Evolutionary conservation across 2,888 invertebrate species (phyloP).

Genomic region (Axea sp.): DNA sequence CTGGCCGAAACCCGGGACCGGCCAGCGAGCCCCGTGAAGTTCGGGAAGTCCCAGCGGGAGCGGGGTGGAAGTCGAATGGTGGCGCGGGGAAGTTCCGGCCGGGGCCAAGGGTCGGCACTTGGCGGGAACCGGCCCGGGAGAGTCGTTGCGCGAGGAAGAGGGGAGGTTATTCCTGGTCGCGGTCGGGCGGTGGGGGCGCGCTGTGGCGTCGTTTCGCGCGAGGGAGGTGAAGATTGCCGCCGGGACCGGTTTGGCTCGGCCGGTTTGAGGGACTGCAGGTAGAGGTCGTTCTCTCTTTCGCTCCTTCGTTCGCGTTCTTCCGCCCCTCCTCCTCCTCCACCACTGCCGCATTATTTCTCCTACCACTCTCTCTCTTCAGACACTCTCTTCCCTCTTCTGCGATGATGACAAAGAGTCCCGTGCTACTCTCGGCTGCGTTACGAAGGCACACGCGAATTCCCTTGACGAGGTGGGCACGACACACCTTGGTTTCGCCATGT

Average conservation of each 20-base stretch:
- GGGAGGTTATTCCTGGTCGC: conserved; percentile 29
- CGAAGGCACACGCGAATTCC: conserved; percentile 41
- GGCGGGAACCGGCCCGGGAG: no score
- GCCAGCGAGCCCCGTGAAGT: no score
- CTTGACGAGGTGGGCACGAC: conserved; percentile 36
- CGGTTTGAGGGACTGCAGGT: conserved; percentile 69
- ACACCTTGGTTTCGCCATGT: conserved; percentile 49
- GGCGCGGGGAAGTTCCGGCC: no score
- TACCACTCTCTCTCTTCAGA: conserved; percentile 13
- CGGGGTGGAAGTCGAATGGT: background rate
- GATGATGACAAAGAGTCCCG: conserved; percentile 33
- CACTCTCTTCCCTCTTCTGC: conserved; percentile 30
- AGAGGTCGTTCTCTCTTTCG: conserved; percentile 70
- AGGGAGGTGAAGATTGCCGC: conserved; percentile 54
- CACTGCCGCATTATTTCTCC: conserved; percentile 6
- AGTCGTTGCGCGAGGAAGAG: conserved; percentile 18
- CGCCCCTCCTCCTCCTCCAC: conserved; percentile 13
- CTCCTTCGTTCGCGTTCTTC: conserved; percentile 22
- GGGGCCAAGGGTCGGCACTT: no score
- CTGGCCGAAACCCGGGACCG: background rate
- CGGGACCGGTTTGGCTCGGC: conserved; percentile 66
- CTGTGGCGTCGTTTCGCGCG: conserved; percentile 57
- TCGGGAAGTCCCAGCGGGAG: no score
- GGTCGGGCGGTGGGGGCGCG: conserved; percentile 32
- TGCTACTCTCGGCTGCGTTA: conserved; percentile 22